Percentiles rank a stretch among this genome's conserved stretches.
These are phyloP conservation scores for Fragum sueziense DNA, from an alignment of 2,888 invertebrate genomes.

Conservation along the genomic window DNA sequence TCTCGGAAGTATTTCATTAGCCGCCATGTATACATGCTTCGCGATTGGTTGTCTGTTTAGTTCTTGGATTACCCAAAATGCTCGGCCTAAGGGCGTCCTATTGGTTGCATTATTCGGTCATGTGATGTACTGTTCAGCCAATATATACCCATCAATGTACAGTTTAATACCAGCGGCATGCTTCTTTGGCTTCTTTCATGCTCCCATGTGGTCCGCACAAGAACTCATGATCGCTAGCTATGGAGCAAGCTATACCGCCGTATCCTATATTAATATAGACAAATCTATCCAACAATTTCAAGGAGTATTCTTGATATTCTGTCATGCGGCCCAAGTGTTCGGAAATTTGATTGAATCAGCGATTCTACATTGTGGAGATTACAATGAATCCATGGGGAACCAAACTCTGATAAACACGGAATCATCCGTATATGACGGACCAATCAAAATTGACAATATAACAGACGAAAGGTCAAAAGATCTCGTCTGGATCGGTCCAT, in stretches of 20 bases:
- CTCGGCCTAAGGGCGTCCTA: conserved; percentile 72
- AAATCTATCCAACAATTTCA: conserved; percentile 74
- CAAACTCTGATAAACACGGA: conserved; percentile 37
- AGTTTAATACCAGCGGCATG: conserved; percentile 72
- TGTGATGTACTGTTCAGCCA: conserved; percentile 73
- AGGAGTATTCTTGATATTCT: conserved; percentile 73
- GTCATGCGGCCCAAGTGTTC: conserved; percentile 75
- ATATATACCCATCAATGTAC: conserved; percentile 73
- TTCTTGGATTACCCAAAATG: conserved; percentile 69
- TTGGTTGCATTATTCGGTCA: conserved; percentile 73
- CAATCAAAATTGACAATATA: conserved; percentile 50
- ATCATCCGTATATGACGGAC: conserved; percentile 23
- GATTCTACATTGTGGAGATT: conserved; percentile 65
- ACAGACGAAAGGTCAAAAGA: conserved; percentile 37
- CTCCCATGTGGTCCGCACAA: conserved; percentile 74
- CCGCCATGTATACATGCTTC: conserved; percentile 72
- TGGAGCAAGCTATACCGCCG: conserved; percentile 73
- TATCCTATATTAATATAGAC: conserved; percentile 68
- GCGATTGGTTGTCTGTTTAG: conserved; percentile 72
- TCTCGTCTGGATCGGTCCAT: conserved; percentile 59
- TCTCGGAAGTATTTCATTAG: conserved; percentile 71
- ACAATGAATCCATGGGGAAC: conserved; percentile 24
- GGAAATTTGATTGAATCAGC: conserved; percentile 74
- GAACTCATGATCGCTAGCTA: conserved; percentile 74
- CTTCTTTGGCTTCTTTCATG: conserved; percentile 74